A percentile compares a stretch with the other conserved stretches of the same genome.
phyloP scores from a whole-genome alignment of 2,113 vertebrate genomes.

The Mus musculus region DNA sequence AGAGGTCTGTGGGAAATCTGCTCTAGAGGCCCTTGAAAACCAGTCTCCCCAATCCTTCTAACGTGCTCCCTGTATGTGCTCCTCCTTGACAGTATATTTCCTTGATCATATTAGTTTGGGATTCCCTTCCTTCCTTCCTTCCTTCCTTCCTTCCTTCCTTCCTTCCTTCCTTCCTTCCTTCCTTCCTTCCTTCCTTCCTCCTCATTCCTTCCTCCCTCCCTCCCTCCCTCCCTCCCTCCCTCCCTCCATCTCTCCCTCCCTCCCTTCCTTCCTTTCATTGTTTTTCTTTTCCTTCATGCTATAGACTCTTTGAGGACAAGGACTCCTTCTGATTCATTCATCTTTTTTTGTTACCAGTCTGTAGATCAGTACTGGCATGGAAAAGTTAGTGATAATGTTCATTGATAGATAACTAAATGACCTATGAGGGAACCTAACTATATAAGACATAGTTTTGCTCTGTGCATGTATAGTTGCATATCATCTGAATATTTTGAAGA shows the following conservation, averaged over 20 bases:
- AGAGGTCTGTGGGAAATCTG: not conserved
- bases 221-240: not conserved
- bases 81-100: not conserved
- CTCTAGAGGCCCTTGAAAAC: not conserved
- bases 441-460: not conserved
- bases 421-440: not conserved
- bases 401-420: not conserved
- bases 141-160: not conserved
- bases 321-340: not conserved
- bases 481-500: constrained; percentile 12
- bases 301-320: not conserved
- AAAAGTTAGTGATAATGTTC: not conserved
- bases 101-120: not conserved
- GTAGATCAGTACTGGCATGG: not conserved
- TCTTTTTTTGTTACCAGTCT: not conserved
- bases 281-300: not conserved
- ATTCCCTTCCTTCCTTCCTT: not conserved
- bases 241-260: not conserved
- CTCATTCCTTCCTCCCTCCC: not conserved
- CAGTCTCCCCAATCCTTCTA: not conserved
- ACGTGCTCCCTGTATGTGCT: not conserved
- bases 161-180: not conserved
- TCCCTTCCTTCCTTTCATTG: not conserved
- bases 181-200: not conserved
- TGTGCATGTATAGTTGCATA: not conserved